Evolutionary conservation across 2,797 vertebrate species (phyloP).

Genomic region (Sebastes baramenuke): DNA sequence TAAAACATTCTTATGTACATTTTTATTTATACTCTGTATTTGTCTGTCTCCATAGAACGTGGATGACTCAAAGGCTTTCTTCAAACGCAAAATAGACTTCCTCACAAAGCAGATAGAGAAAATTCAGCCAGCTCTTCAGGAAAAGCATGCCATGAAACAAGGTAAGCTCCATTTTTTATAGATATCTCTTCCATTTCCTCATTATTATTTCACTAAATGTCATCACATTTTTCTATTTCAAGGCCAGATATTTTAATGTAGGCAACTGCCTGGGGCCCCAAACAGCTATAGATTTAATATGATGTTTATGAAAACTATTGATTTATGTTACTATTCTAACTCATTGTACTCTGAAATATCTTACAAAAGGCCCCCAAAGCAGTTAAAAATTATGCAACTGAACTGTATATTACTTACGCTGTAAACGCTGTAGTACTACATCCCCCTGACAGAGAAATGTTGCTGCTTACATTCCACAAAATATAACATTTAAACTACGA

Average conservation of each 20-base stretch:
- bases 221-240: background rate
- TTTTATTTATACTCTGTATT: background rate
- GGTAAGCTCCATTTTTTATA: conserved; percentile 70
- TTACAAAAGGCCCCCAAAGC: too few relatives aligned
- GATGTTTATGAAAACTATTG: too few relatives aligned
- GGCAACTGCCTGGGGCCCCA: too few relatives aligned
- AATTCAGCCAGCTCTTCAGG: conserved; percentile 93
- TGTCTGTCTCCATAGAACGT: conserved; percentile 79
- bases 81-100: conserved; percentile 94
- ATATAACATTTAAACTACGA: too few relatives aligned
- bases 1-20: background rate
- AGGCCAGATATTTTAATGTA: background rate
- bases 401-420: too few relatives aligned
- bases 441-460: too few relatives aligned
- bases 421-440: too few relatives aligned
- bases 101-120: conserved; percentile 97
- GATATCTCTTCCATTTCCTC: background rate
- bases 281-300: too few relatives aligned
- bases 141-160: conserved; percentile 95
- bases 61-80: conserved; percentile 88
- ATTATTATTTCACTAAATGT: background rate
- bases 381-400: too few relatives aligned
- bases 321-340: too few relatives aligned
- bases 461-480: too few relatives aligned
- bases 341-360: too few relatives aligned